These are phyloP conservation scores for Prunella strophiata DNA, from an alignment of 2,797 vertebrate species.

Conservation along the genomic window DNA sequence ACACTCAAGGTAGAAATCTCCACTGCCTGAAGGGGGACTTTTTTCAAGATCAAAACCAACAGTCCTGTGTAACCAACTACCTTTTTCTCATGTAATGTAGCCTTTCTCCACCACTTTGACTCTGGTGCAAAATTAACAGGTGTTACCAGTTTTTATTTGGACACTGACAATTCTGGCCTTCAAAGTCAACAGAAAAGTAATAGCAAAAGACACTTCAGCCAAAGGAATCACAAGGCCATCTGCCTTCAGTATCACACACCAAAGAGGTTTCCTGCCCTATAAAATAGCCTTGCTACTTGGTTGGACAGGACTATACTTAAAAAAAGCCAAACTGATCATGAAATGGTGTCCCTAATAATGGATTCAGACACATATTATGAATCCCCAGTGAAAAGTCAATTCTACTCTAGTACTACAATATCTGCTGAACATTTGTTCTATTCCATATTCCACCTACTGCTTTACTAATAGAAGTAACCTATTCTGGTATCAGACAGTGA, in stretches of 20 bases:
- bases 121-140: not conserved
- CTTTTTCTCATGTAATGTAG: fast-evolving
- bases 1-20: not conserved
- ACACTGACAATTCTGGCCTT: not conserved
- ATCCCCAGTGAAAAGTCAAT: not conserved
- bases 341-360: not conserved
- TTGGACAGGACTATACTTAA: not conserved
- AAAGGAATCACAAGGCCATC: not conserved
- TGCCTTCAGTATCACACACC: not conserved
- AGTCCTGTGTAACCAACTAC: not conserved
- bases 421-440: not conserved
- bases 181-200: not conserved
- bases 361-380: not conserved
- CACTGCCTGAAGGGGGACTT: not conserved
- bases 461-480: not conserved
- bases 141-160: not conserved
- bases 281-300: not conserved
- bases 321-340: fast-evolving
- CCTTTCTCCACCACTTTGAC: not conserved
- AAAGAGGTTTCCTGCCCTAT: not conserved
- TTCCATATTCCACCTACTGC: not conserved
- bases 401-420: not conserved
- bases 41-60: not conserved
- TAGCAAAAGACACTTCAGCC: not conserved
- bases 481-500: not conserved